These are phyloP conservation scores for Gymnoscelis rufifasciata DNA, from an alignment of 2,888 invertebrate species.

Conservation along the genomic window DNA sequence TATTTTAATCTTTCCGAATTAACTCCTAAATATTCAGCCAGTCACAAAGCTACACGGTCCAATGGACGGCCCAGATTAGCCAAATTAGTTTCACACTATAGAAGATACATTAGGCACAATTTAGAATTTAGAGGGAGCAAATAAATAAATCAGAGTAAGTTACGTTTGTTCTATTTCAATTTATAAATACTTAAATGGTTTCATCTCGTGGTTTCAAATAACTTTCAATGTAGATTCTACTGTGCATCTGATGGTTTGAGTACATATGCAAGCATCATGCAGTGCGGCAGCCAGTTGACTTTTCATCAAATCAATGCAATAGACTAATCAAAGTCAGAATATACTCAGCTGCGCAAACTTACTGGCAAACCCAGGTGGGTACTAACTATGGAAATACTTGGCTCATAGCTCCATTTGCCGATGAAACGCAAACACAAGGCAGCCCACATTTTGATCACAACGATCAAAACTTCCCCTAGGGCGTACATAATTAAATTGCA, in stretches of 20 bases:
- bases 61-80: constrained; percentile 17
- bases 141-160: too few relatives aligned
- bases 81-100: constrained; percentile 5
- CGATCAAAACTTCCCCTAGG: constrained; percentile 33
- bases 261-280: neutral
- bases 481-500: constrained; percentile 43
- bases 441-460: constrained; percentile 42
- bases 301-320: constrained; percentile 14
- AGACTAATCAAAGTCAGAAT: constrained; percentile 17
- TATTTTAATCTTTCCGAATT: neutral
- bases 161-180: too few relatives aligned
- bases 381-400: constrained; percentile 36
- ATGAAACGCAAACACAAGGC: constrained; percentile 56
- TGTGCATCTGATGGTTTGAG: neutral
- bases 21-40: constrained; percentile 39
- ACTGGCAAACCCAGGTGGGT: constrained; percentile 37
- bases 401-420: constrained; percentile 45
- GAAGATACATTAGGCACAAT: constrained; percentile 15
- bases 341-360: constrained; percentile 41
- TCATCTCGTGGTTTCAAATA: neutral
- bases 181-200: too few relatives aligned
- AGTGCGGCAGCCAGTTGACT: constrained; percentile 1
- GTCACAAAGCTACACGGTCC: constrained; percentile 35
- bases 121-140: constrained; percentile 7
- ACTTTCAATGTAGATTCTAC: neutral